Conservation (phyloP, 2,797 vertebrate species). For the Danionella dracula region DNA sequence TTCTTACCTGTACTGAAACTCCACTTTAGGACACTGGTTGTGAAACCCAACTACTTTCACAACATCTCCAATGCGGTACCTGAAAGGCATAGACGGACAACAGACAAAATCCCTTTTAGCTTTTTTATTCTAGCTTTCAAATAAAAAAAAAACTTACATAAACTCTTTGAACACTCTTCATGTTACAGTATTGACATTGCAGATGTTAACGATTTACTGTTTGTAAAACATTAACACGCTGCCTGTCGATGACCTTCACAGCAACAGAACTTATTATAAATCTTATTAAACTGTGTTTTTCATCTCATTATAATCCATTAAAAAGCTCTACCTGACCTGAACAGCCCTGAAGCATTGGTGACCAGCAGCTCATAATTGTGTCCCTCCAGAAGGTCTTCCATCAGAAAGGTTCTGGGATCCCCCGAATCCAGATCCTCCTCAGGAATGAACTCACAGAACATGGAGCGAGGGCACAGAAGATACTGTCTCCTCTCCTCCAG, state of each 20-base stretch:
- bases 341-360: constrained; percentile 72
- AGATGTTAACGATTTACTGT: too few relatives aligned
- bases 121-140: neutral
- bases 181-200: too few relatives aligned
- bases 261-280: too few relatives aligned
- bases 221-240: too few relatives aligned
- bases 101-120: neutral
- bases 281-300: too few relatives aligned
- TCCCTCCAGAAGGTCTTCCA: constrained; percentile 78
- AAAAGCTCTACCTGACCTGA: constrained; percentile 63
- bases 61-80: constrained; percentile 79
- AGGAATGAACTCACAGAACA: constrained; percentile 85
- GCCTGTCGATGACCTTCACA: too few relatives aligned
- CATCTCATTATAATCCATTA: too few relatives aligned
- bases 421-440: constrained; percentile 62
- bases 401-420: constrained; percentile 58
- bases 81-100: constrained; percentile 44
- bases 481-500: constrained; percentile 64
- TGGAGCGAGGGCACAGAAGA: constrained; percentile 78
- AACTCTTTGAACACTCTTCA: too few relatives aligned
- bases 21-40: constrained; percentile 81
- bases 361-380: constrained; percentile 78
- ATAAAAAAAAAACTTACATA: too few relatives aligned
- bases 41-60: constrained; percentile 77
- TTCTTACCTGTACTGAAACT: constrained; percentile 77